Evolutionary conservation across 2,113 vertebrate species (phyloP), one percentile per base, ranked within the genome.

Genomic region (Xerus inauris): DNA sequence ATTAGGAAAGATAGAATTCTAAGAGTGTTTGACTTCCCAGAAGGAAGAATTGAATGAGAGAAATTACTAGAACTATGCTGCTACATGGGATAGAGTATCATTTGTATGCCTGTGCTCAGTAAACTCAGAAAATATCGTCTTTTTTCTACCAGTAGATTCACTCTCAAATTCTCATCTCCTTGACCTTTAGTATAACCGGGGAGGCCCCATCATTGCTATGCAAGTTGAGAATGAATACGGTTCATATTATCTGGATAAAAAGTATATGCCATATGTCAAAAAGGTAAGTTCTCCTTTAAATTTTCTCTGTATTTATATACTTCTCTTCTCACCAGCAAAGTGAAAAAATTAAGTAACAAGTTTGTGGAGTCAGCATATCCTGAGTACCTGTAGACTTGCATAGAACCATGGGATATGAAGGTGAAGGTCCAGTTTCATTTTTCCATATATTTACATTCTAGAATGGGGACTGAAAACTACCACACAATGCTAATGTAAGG

Each of bases 211-310:
- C 97, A 99, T 99, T 81, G 99, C 99, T 2, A 95, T 99, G 95
- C 99, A 99, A 96, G 98, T 99, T 85, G 99, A 99, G 98, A 99
- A 99, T 80, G 99, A 99, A 88, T 99, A 99, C 5, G 99, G 99
- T 35, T 99, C 99, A 76, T 99, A 99, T 64, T 97, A 98, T 71
- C 98, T 98, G 97, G 99, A 99, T 95, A 94, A 97, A 3, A 89
- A 98, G 54, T 99, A 99, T 98, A 98, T 99, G 99, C 47, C 94
- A 12, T 99, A 99, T 62, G 97, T 99, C 59, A 99, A 99, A 98
- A 98, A 96, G 98, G 99, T 99, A 98, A 98, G 40, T 85, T 40
- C 76, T 64, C 6, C 73, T 24, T 96, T 80, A 14, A 24, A 11
- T 81, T 65, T 88, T 32, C 38, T 69, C 26, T 6, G 12, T 35